Evolutionary conservation across 2,888 invertebrate genomes (phyloP).

Genomic region (Hemithea aestivaria): DNA sequence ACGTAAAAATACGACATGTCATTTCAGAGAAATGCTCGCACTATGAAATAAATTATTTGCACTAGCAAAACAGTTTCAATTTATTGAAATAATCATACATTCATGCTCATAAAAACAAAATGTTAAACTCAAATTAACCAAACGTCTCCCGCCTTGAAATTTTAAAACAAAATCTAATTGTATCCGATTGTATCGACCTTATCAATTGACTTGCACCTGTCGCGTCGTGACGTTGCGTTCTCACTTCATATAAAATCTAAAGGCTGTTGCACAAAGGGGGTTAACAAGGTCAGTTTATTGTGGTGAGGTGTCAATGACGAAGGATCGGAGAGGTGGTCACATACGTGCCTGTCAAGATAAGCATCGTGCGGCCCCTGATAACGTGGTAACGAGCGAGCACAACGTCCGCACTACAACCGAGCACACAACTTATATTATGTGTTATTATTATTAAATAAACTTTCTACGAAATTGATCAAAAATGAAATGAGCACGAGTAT

Average conservation of each 20-base stretch:
- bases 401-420: constrained; percentile 54
- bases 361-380: constrained; percentile 58
- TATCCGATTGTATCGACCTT: not conserved
- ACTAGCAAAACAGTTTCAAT: too few relatives aligned
- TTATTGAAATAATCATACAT: too few relatives aligned
- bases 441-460: too few relatives aligned
- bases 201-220: constrained; percentile 21
- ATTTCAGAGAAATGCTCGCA: too few relatives aligned
- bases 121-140: too few relatives aligned
- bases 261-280: constrained; percentile 40
- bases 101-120: too few relatives aligned
- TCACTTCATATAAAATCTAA: constrained; percentile 30
- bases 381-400: constrained; percentile 65
- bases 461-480: too few relatives aligned
- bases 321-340: constrained; percentile 57
- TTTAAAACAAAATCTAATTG: constrained; percentile 2
- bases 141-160: constrained; percentile 3
- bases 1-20: too few relatives aligned
- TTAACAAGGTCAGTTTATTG: constrained; percentile 60
- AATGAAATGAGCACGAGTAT: too few relatives aligned
- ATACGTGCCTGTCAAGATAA: constrained; percentile 65
- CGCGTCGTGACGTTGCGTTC: constrained; percentile 17
- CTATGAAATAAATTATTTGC: too few relatives aligned
- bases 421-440: constrained; percentile 40
- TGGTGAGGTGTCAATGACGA: constrained; percentile 63